Conservation (phyloP, 2,797 vertebrate genomes). For the Brachymystax lenok region DNA sequence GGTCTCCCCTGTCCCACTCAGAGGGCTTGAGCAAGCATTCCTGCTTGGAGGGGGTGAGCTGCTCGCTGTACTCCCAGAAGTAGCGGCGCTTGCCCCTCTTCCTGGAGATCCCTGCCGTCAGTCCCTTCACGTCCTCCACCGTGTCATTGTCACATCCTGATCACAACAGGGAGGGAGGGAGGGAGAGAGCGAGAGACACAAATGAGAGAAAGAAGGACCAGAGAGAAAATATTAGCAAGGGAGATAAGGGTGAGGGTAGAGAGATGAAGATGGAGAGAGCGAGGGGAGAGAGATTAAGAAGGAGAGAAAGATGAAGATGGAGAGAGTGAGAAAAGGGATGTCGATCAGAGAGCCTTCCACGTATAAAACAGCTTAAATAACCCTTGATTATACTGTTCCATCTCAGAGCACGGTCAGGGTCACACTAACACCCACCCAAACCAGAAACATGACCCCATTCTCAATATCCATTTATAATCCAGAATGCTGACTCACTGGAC, state of each 20-base stretch:
- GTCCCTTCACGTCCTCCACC: slow-evolving; percentile 91
- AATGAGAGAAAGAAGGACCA: not conserved
- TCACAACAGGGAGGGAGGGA: not conserved
- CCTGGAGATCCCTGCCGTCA: slow-evolving; percentile 88
- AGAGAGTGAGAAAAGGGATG: not conserved
- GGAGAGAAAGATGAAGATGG: no score
- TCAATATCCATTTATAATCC: not conserved
- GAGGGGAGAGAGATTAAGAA: no score
- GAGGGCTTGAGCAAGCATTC: slow-evolving; percentile 94
- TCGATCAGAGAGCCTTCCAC: not conserved
- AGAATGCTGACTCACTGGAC: not conserved
- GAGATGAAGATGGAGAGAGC: not conserved
- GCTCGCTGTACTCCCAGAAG: slow-evolving; percentile 99
- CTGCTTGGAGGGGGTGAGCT: slow-evolving; percentile 90
- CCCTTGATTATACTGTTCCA: not conserved
- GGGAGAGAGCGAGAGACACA: not conserved
- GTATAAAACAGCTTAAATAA: not conserved
- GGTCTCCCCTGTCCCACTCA: slow-evolving; percentile 94
- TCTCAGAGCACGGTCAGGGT: no score
- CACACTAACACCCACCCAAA: not conserved
- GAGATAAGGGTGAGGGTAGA: not conserved
- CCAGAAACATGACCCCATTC: not conserved
- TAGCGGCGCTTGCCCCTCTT: slow-evolving; percentile 95
- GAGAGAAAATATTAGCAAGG: not conserved
- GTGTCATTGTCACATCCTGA: slow-evolving; percentile 93